Conservation (phyloP, 1,140 invertebrate genomes). For the Bactericera cockerelli region DNA sequence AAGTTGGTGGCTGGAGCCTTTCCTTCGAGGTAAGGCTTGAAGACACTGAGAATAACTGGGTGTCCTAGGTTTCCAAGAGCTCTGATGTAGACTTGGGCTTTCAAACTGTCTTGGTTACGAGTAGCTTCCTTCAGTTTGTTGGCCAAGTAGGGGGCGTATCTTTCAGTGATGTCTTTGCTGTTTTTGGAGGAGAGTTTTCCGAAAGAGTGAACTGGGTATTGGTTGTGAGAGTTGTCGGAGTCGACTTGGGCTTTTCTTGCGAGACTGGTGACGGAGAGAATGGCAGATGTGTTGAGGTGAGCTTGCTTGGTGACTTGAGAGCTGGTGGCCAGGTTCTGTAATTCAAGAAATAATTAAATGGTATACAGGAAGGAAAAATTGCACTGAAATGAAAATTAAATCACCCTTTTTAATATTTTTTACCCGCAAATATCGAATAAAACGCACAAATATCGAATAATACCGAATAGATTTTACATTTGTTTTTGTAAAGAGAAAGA, state of each 20-base stretch:
- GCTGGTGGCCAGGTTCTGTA: slow-evolving; percentile 32
- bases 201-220: slow-evolving; percentile 43
- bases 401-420: no score
- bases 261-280: slow-evolving; percentile 40
- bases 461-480: no score
- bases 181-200: slow-evolving; percentile 34
- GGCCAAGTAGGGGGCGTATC: slow-evolving; percentile 40
- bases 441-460: no score
- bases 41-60: slow-evolving; percentile 37
- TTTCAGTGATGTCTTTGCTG: slow-evolving; percentile 31
- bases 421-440: no score
- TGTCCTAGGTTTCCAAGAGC: slow-evolving; percentile 46
- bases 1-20: slow-evolving; percentile 34
- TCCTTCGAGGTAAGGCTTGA: slow-evolving; percentile 48
- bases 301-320: slow-evolving; percentile 32
- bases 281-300: slow-evolving; percentile 33
- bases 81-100: slow-evolving; percentile 39
- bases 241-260: slow-evolving; percentile 40
- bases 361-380: no score
- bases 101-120: slow-evolving; percentile 31
- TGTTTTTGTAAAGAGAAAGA: no score
- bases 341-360: no score
- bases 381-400: no score
- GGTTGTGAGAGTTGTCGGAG: slow-evolving; percentile 35
- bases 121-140: slow-evolving; percentile 36